These are phyloP conservation scores for Chrysotoxum bicinctum DNA, from an alignment of 2,888 invertebrate species.

Conservation along the genomic window DNA sequence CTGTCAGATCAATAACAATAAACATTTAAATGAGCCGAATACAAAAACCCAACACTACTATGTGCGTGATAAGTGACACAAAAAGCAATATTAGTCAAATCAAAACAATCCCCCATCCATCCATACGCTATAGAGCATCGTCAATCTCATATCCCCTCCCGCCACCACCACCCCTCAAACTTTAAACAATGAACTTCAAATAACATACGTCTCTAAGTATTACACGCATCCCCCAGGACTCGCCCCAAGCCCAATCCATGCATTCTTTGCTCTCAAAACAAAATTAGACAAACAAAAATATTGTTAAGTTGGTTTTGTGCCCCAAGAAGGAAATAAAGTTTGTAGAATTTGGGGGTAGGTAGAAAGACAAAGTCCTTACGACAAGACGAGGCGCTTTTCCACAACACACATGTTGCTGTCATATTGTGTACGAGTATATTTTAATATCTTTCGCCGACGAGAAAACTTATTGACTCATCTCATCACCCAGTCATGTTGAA, in stretches of 20 bases:
- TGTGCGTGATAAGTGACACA: constrained; percentile 20
- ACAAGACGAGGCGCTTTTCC: background rate
- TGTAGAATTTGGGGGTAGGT: background rate
- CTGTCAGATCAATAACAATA: constrained; percentile 56
- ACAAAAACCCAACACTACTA: background rate
- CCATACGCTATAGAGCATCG: background rate
- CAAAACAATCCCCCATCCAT: constrained; percentile 6
- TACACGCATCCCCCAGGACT: background rate
- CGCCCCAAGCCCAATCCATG: background rate
- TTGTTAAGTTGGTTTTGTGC: constrained; percentile 35
- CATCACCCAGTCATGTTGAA: constrained; percentile 30
- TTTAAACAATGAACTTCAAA: constrained; percentile 9
- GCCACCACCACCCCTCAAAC: background rate
- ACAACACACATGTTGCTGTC: constrained; percentile 10
- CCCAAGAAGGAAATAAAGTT: constrained; percentile 7
- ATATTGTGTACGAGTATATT: background rate
- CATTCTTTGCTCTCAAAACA: constrained; percentile 34
- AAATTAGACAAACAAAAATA: constrained; percentile 59
- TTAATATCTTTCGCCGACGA: constrained; percentile 52
- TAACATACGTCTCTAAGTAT: background rate
- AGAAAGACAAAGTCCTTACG: constrained; percentile 12
- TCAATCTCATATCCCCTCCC: background rate
- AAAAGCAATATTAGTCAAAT: constrained; percentile 36
- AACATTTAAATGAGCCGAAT: constrained; percentile 35
- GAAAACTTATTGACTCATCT: constrained; percentile 67